Conservation (phyloP, 2,888 invertebrate species). For the Eutolmus rufibarbis region DNA sequence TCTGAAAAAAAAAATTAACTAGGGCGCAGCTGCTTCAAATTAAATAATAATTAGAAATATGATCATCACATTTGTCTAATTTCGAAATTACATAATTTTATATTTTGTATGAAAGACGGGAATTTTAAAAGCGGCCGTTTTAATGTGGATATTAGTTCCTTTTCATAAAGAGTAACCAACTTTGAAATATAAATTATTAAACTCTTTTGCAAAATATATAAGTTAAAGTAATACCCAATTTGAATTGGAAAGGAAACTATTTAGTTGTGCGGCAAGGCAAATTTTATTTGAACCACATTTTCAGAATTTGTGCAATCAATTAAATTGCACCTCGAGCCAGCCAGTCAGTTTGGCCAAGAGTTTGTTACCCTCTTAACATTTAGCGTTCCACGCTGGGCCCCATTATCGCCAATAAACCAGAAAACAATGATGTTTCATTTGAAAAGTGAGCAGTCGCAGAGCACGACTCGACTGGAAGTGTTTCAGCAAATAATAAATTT, state of each 20-base stretch:
- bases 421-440: conserved; percentile 11
- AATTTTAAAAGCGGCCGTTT: no score
- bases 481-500: conserved; percentile 19
- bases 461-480: neutral
- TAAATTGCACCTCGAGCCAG: neutral
- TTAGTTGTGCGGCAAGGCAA: neutral
- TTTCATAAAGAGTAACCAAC: no score
- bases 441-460: neutral
- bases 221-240: neutral
- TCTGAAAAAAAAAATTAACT: no score
- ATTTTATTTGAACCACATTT: neutral
- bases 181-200: neutral
- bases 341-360: neutral
- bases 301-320: neutral
- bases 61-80: neutral
- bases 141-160: no score
- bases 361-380: neutral
- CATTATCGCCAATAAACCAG: neutral
- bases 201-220: neutral
- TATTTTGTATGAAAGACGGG: no score
- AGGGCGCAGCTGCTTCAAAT: no score
- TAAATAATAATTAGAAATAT: neutral
- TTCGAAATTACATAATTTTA: neutral
- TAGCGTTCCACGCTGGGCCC: neutral
- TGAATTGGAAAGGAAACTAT: neutral